Evolutionary conservation across 2,888 invertebrate genomes (phyloP).

Genomic region (Leuctra nigra): DNA sequence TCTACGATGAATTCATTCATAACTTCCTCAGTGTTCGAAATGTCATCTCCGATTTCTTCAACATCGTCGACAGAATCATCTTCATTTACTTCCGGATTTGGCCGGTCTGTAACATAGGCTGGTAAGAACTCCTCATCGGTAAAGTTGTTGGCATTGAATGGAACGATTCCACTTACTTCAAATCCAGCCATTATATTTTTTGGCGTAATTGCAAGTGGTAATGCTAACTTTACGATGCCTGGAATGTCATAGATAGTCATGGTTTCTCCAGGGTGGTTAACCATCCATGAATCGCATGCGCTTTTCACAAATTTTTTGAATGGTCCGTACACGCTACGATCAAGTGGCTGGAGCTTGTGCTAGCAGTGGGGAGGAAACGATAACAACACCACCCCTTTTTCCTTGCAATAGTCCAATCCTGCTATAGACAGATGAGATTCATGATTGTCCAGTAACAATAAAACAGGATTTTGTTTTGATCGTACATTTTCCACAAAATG

Average conservation of each 20-base stretch:
- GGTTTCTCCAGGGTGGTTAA: constrained; percentile 28
- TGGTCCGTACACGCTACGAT: constrained; percentile 37
- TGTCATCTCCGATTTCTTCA: neutral
- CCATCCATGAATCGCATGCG: constrained; percentile 28
- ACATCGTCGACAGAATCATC: neutral
- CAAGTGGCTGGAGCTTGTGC: constrained; percentile 40
- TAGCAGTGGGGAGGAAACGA: constrained; percentile 40
- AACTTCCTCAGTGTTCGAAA: neutral
- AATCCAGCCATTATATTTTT: constrained; percentile 26
- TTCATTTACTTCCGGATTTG: neutral
- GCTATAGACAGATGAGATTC: constrained; percentile 34
- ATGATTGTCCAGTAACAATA: constrained; percentile 36
- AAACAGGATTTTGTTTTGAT: constrained; percentile 26
- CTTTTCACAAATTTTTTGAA: constrained; percentile 35
- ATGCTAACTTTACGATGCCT: constrained; percentile 19
- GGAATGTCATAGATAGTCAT: constrained; percentile 19
- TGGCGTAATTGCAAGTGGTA: constrained; percentile 24
- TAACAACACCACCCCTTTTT: constrained; percentile 37
- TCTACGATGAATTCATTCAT: neutral
- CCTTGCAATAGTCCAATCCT: constrained; percentile 34
- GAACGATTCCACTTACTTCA: neutral
- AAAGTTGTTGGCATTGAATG: neutral
- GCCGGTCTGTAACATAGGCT: neutral
- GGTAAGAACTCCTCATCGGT: neutral
- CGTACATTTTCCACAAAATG: constrained; percentile 28